Evolutionary conservation across 1,140 invertebrate species (phyloP), one percentile per base, ranked within the genome.

Genomic region (Ditylenchus dipsaci): DNA sequence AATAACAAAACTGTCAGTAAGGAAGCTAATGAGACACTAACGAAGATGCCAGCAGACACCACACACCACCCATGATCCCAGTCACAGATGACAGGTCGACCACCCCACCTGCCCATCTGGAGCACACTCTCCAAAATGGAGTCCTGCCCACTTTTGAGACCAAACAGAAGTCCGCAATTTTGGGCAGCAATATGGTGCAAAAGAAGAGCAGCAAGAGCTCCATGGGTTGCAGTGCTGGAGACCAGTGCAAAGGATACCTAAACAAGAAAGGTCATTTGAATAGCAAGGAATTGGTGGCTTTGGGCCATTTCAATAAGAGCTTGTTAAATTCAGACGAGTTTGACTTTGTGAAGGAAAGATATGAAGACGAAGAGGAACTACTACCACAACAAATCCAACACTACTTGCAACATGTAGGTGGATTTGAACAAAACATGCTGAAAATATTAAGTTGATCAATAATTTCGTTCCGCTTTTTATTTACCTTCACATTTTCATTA

Each of bases 271-370:
- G 49, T 8, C 49, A 53, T 53, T 15, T 53, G n/a, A 53, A 53
- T 15, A 53, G 33, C 67, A 68, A 68, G 65, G 67, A 23, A 19
- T 56, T 68, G 60, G 67, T 68, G 23, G 67, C 67, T 15, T 27
- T 65, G 26, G 67, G 67, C 23, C 67, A 68, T 45, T 68, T 68
- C 67, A 68, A 68, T 65, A 65, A 65, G 42, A 43, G 30, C 21
- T n/a, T 68, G 42, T 58, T 68, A 21, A 69, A 68, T 65, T 57
- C 58, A 45, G 67, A 68, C 30, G 67, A 68, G 26, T 68, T 68
- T 56, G 67, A 68, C 61, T 68, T 64, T 63, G 60, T 65, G 26
- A 68, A 68, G 21, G 67, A 68, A 17, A 43, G 59, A 21, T 64
- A 63, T 23, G 33, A 63, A 21, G 49, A 53, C 7, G 67, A 68